Base-by-base conservation (phyloP, 2,888 invertebrate genomes). In the Dimorphilus gyrociliatus region DNA sequence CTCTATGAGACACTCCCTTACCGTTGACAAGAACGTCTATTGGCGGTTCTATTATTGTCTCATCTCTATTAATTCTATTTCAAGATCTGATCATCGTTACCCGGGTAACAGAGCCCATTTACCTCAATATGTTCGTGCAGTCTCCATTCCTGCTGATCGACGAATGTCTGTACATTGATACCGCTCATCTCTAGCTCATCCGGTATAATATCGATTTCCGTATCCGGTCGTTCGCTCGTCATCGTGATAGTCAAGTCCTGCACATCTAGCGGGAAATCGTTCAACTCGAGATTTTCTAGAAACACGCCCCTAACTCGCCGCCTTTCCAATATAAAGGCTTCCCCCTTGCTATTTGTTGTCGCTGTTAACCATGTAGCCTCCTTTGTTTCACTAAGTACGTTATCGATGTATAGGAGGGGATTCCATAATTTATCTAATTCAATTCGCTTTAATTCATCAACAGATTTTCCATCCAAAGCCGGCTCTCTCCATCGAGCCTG, bases 401-500 rank as follows among this genome's bases (percentile, higher is more conserved):
- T 49, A 31, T 49, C 49, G 10, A 50, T 42, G 39, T 41, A 48
- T 23, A 49, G 35, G n/a, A 48, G 34, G 3, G 49, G 49, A 33
- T 49, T 48, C 49, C 49, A 49, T 28, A 33, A 46, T 19, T 36
- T 34, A 16, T 42, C 39, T 16, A 50, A 28, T 32, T 48, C 48
- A 8, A 29, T 28, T 16, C 26, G 31, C 27, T 37, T 40, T 25
- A 43, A 30, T 30, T 44, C 45, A 45, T 46, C 42, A 10, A 28
- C 25, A n/a, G 34, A 25, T 16, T 37, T 34, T 23, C 54, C 53
- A 34, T 60, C 60, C 18, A 60, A 41, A 3, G 47, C 40, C n/a
- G 60, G 57, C 41, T 60, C 60, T 36, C 56, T 44, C 61, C 61
- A 61, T 45, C 55, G 57, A 15, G 59, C 58, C 41, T 58, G 51